Evolutionary conservation across 2,113 vertebrate species (phyloP), one percentile per base, ranked within the genome.

Genomic region (Rallus limicola): DNA sequence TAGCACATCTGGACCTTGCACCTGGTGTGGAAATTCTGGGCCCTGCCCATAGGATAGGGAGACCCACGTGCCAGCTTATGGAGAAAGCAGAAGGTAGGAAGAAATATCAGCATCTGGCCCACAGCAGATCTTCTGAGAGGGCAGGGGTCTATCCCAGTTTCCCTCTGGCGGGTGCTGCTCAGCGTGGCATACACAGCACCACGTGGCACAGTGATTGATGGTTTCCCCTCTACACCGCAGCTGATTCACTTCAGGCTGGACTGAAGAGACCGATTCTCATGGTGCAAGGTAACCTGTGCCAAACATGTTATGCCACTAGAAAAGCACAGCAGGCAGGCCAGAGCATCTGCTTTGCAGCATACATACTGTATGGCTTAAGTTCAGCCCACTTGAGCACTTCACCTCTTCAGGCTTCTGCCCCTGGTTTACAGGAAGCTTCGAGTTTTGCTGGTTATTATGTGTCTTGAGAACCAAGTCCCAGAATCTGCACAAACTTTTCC

Each of bases 291-390:
- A 46, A 44, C 48, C 46, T 0, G 0, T 79, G 78, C 82, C 92
- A 90, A 90, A 52, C 25, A 24, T 11, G 33, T 26, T 40, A 38
- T 31, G 74, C 62, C 78, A 71, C 58, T 36, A 62, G 74, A 70
- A 78, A 38, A 68, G 18, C 25, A 52, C 16, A 75, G 82, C 92
- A 96, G 92, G 91, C 79, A 92, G 74, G 58, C 58, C 74, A 60
- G 53, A 68, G 92, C 90, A 90, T 59, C 92, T 93, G 90, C 74
- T 74, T 53, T 87, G 53, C 52, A 76, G 53, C 13, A 34, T 0
- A 29, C 24, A 8, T 12, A 16, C 52, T 11, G 5, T 4, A 55
- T 16, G 0, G 13, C 62, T 75, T 20, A 16, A 52, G 6, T 46
- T 62, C 29, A 25, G 53, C 0, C 4, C 21, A 24, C 8, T 18